phyloP scores from a whole-genome alignment of 2,888 invertebrate species.

The Beris morrisii region DNA sequence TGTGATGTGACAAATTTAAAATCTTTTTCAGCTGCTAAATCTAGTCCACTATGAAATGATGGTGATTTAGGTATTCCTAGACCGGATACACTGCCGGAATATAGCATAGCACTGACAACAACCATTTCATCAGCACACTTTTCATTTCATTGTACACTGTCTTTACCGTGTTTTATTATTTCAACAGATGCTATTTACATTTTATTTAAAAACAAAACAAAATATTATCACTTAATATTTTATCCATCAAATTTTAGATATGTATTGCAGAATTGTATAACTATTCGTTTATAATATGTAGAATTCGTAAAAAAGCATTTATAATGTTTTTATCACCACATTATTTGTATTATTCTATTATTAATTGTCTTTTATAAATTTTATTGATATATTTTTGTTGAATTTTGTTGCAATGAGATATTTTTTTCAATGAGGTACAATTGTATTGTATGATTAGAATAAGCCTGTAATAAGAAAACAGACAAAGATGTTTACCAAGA shows the following conservation, averaged over 20 bases:
- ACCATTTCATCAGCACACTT: conserved; percentile 52
- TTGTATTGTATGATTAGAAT: conserved; percentile 10
- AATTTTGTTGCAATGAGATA: too few species aligned
- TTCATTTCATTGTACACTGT: conserved; percentile 36
- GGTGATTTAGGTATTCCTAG: conserved; percentile 84
- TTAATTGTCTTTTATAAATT: too few species aligned
- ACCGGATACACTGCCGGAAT: conserved; percentile 54
- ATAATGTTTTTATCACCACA: too few species aligned
- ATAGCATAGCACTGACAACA: conserved; percentile 56
- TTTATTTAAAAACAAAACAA: conserved; percentile 4
- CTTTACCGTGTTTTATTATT: conserved; percentile 8
- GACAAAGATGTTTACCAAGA: conserved; percentile 22
- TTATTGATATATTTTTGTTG: too few species aligned
- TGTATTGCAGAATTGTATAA: too few species aligned
- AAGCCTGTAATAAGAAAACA: conserved; percentile 28
- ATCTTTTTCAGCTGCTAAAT: conserved; percentile 67
- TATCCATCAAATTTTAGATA: too few species aligned
- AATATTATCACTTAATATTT: background rate
- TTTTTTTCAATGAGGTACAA: conserved; percentile 9
- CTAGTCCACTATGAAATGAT: conserved; percentile 84
- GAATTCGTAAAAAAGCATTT: too few species aligned
- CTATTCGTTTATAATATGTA: too few species aligned
- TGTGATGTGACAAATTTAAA: conserved; percentile 41
- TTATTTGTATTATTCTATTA: too few species aligned
- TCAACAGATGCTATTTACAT: conserved; percentile 2